Conservation (phyloP, 2,888 invertebrate species). For the Ochlodes sylvanus region DNA sequence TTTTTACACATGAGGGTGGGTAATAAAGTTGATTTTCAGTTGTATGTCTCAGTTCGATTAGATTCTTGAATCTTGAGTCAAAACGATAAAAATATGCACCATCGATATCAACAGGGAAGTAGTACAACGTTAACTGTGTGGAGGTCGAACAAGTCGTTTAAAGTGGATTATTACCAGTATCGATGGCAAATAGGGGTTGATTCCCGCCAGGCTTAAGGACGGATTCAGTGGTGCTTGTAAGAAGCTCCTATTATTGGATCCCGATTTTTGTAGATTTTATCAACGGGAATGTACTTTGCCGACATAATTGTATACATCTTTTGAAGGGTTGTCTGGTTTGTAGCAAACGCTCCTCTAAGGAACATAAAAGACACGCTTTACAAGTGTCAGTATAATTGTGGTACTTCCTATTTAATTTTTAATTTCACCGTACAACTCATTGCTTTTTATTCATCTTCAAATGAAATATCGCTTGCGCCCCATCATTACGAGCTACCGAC, state of each 20-base stretch:
- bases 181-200: constrained; percentile 80
- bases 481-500: constrained; percentile 25
- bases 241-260: constrained; percentile 62
- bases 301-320: constrained; percentile 28
- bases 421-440: constrained; percentile 10
- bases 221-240: constrained; percentile 66
- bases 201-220: constrained; percentile 68
- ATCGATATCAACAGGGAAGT: neutral
- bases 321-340: constrained; percentile 6
- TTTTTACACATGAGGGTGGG: too few species aligned
- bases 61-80: too few species aligned
- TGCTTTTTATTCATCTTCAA: constrained; percentile 12
- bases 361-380: constrained; percentile 6
- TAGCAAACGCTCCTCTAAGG: neutral
- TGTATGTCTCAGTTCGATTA: too few species aligned
- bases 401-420: constrained; percentile 14
- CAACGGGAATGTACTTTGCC: constrained; percentile 40
- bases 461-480: constrained; percentile 28
- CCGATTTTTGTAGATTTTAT: constrained; percentile 50
- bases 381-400: constrained; percentile 2
- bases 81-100: too few species aligned
- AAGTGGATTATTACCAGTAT: constrained; percentile 74
- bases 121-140: neutral
- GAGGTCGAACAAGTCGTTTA: constrained; percentile 48
- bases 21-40: too few species aligned